phyloP scores from a whole-genome alignment of 1,140 invertebrate genomes.

The Cydia splendana region DNA sequence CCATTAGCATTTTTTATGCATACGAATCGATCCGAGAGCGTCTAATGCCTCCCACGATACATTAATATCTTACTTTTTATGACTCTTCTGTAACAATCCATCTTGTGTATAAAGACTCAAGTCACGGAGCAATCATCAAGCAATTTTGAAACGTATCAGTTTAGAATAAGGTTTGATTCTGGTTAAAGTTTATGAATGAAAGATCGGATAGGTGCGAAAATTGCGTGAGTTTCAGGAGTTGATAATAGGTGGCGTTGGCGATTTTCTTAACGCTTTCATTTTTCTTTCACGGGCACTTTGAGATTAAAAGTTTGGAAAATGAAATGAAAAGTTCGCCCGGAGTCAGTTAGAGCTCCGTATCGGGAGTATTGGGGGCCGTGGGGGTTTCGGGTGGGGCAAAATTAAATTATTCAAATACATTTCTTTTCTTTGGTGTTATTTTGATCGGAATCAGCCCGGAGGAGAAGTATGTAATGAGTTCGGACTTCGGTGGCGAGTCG shows the following conservation, averaged over 20 bases:
- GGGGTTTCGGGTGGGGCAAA: conserved; percentile 21
- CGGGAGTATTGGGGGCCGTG: conserved; percentile 56
- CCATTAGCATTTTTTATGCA: conserved; percentile 80
- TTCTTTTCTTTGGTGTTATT: conserved; percentile 33
- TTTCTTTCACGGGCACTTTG: conserved; percentile 80
- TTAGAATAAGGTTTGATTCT: neutral
- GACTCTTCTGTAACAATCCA: conserved; percentile 77
- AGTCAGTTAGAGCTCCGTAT: conserved; percentile 48
- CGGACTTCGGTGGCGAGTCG: conserved; percentile 13
- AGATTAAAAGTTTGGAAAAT: conserved; percentile 80
- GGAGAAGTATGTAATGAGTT: conserved; percentile 22
- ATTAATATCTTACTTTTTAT: conserved; percentile 81
- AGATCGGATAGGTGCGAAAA: conserved; percentile 33
- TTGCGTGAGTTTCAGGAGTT: conserved; percentile 66
- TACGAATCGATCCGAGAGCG: conserved; percentile 75
- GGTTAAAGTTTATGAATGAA: no score
- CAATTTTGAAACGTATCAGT: conserved; percentile 36
- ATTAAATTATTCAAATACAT: conserved; percentile 33
- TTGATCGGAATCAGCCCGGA: conserved; percentile 19
- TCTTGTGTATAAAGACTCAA: conserved; percentile 50
- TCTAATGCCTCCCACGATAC: conserved; percentile 79
- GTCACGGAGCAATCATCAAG: conserved; percentile 19
- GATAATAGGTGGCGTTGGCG: conserved; percentile 78
- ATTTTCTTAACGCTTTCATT: conserved; percentile 78
- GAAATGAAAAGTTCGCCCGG: conserved; percentile 73